phyloP scores from a whole-genome alignment of 2,113 vertebrate species.

The Centropristis striata region DNA sequence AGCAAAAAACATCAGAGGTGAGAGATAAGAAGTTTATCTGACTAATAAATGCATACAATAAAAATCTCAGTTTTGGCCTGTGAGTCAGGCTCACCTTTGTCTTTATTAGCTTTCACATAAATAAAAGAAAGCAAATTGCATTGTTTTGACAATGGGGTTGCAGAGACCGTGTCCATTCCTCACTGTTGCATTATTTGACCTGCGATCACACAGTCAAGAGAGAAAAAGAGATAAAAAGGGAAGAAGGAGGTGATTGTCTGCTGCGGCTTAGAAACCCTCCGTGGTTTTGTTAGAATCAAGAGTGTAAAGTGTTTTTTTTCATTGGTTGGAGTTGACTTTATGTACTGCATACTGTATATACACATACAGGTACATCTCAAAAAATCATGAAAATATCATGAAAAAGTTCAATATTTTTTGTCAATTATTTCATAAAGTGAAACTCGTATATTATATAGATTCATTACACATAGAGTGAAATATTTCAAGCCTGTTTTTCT shows the following conservation, averaged over 20 bases:
- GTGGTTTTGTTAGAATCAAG: slow-evolving; percentile 17
- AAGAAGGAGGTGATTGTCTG: slow-evolving; percentile 73
- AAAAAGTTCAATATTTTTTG: too few species aligned
- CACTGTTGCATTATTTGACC: not conserved
- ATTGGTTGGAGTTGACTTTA: slow-evolving; percentile 32
- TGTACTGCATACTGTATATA: not conserved
- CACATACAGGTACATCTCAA: too few species aligned
- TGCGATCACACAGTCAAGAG: not conserved
- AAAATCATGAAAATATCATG: too few species aligned
- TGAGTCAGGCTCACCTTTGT: slow-evolving; percentile 29
- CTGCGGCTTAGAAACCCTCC: slow-evolving; percentile 51
- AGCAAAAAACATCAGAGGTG: not conserved
- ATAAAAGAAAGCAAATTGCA: not conserved
- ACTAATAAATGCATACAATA: not conserved
- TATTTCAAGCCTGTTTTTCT: too few species aligned
- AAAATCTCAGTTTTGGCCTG: slow-evolving; percentile 57
- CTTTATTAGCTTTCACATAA: slow-evolving; percentile 2
- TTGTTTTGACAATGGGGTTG: not conserved
- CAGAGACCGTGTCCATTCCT: not conserved
- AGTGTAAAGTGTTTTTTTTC: slow-evolving; percentile 33
- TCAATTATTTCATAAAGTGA: too few species aligned
- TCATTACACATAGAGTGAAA: too few species aligned
- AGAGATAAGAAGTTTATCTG: not conserved
- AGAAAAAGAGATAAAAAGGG: not conserved
- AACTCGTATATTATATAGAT: too few species aligned